Conservation (phyloP, 2,888 invertebrate genomes). For the Chymomyza procnemis region DNA sequence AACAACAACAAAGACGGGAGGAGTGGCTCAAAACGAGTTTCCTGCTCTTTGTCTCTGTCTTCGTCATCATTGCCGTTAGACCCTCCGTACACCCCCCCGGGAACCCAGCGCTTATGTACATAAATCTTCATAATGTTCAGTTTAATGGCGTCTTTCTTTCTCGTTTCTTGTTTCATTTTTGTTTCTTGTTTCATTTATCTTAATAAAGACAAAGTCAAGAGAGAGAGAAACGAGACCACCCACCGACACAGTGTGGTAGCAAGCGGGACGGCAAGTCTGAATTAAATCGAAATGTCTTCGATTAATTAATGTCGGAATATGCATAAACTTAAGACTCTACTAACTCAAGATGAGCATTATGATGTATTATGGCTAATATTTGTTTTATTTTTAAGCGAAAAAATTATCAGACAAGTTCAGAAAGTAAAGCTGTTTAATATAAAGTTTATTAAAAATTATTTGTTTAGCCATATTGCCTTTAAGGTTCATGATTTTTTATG, state of each 20-base stretch:
- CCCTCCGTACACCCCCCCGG: constrained; percentile 20
- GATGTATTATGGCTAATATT: too few species aligned
- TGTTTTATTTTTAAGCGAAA: too few species aligned
- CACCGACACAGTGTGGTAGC: neutral
- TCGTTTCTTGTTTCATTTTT: constrained; percentile 14
- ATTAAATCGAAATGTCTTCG: neutral
- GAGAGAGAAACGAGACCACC: neutral
- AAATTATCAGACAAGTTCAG: too few species aligned
- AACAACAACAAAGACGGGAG: constrained; percentile 30
- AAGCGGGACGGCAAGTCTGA: neutral
- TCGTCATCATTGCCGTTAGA: neutral
- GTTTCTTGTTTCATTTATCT: constrained; percentile 33
- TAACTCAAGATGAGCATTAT: neutral
- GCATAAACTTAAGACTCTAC: neutral
- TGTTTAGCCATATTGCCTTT: too few species aligned
- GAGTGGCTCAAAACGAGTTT: constrained; percentile 46
- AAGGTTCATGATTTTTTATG: too few species aligned
- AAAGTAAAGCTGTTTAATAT: too few species aligned
- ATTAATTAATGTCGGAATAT: neutral
- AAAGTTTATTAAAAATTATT: too few species aligned
- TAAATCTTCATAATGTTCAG: constrained; percentile 66
- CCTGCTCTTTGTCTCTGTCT: constrained; percentile 37
- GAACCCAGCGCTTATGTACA: constrained; percentile 12
- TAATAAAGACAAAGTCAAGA: constrained; percentile 31
- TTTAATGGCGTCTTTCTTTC: constrained; percentile 58